These are phyloP conservation scores for Choreutis nemorana DNA, from an alignment of 2,888 invertebrate species.

Conservation along the genomic window DNA sequence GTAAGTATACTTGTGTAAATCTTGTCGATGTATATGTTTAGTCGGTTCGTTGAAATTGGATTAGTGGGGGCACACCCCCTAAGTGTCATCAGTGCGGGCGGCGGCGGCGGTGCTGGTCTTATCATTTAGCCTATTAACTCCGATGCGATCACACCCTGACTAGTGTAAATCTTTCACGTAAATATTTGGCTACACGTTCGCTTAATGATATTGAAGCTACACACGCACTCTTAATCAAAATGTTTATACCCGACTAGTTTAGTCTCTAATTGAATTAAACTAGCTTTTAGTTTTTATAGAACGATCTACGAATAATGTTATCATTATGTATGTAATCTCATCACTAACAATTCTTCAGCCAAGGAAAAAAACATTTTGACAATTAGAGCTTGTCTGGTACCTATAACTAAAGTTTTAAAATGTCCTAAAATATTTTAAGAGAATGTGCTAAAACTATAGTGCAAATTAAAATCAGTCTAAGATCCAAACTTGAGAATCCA, in stretches of 20 bases:
- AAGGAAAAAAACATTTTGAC: too few relatives aligned
- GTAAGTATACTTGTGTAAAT: too few relatives aligned
- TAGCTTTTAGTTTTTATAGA: background rate
- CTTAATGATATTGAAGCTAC: conserved; percentile 23
- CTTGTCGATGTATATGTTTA: conserved; percentile 47
- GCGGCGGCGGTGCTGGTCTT: conserved; percentile 37
- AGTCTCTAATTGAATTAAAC: conserved; percentile 24
- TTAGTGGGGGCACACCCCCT: conserved; percentile 44
- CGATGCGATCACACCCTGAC: conserved; percentile 44
- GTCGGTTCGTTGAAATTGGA: conserved; percentile 50
- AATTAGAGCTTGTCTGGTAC: too few relatives aligned
- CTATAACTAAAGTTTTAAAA: too few relatives aligned
- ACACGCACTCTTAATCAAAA: too few relatives aligned
- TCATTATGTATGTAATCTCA: background rate
- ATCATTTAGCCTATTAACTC: conserved; percentile 46
- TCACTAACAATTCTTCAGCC: background rate
- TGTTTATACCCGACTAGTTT: too few relatives aligned
- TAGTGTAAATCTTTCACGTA: conserved; percentile 36
- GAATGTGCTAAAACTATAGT: too few relatives aligned
- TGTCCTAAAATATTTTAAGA: too few relatives aligned
- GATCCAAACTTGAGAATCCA: too few relatives aligned
- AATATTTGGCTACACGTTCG: conserved; percentile 31
- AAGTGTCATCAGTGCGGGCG: too few relatives aligned
- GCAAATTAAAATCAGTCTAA: too few relatives aligned
- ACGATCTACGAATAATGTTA: background rate